Evolutionary conservation across 2,113 vertebrate species (phyloP).

Genomic region (Cyanoramphus novaezelandiae): DNA sequence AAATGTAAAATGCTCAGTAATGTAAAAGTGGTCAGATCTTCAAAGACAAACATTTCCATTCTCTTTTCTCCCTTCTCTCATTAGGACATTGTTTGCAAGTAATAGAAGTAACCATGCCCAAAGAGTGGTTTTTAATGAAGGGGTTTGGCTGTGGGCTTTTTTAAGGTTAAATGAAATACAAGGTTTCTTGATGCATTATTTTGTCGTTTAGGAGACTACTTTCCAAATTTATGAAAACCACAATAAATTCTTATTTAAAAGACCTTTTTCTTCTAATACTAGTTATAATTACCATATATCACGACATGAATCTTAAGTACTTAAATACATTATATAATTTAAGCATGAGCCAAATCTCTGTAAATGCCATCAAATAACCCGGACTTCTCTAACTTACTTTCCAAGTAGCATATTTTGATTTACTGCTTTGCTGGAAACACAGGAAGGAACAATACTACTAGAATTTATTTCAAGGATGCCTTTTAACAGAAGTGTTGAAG

Average conservation of each 20-base stretch:
- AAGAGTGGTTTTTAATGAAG: neutral
- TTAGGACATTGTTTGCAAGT: neutral
- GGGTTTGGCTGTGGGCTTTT: accelerated
- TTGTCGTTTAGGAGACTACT: neutral
- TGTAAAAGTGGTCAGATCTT: neutral
- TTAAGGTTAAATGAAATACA: neutral
- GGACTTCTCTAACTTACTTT: neutral
- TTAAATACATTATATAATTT: neutral
- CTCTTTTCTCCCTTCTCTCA: neutral
- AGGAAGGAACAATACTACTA: neutral
- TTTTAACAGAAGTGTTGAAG: neutral
- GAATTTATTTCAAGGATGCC: neutral
- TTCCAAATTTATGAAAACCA: neutral
- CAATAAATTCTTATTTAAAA: neutral
- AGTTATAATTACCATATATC: neutral
- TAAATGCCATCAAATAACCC: conserved; percentile 15
- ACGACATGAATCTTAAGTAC: neutral
- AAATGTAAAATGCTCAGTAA: neutral
- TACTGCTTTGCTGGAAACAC: neutral
- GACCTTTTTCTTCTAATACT: neutral
- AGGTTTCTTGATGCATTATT: neutral
- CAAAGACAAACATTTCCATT: neutral
- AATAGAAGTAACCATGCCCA: neutral
- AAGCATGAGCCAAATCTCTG: conserved; percentile 16
- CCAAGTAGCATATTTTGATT: conserved; percentile 4